Evolutionary conservation across 92 coral and sea anemone genomes (phyloP), one percentile per base, ranked within the genome.

Genomic region (Siderastrea radians): DNA sequence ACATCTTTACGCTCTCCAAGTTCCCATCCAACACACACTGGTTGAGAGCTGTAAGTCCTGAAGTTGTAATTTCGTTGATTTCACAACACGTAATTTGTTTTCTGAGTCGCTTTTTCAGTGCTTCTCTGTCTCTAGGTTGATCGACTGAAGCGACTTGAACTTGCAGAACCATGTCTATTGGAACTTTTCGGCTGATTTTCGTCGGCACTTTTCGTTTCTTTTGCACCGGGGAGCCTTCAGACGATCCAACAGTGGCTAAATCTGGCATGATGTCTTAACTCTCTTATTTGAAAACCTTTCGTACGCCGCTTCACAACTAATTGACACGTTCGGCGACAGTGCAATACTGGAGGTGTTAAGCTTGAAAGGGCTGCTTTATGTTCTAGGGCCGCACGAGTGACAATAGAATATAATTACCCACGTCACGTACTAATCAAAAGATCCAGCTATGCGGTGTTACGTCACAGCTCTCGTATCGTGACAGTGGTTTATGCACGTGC

Each of bases 1-100:
- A 78, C 68, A 98, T 90, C 71, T 92, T 94, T 0, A 94, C 91
- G 58, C 96, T 96, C 71, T 94, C 98, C 9, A 95, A 69, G 46
- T 93, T 91, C 26, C 99, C 99, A 57, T 98, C 99, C 60, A 98
- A 57, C 9, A 95, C 98, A 82, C 99, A 95, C 84, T 98, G 99
- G 65, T 95, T 96, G 0, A 98, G 90, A 5, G 96, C 99, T 8
- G 98, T 98, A 58, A 98, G 94, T 16, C 98, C 99, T 38, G 98
- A 94, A 3, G 97, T 89, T 8, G 95, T 98, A 53, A 95, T 89
- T 81, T 95, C 98, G 53, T 98, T 90, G 50, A 98, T 87, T 77
- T 98, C 94, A 49, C 96, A 93, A 74, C 89, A 90, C 12, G 95
- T 93, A 0, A 95, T 68, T 76, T 93, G 94, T 74, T 93, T 93